These are phyloP conservation scores for Drosophila meridiana DNA, from an alignment of 2,888 invertebrate species.

Conservation along the genomic window DNA sequence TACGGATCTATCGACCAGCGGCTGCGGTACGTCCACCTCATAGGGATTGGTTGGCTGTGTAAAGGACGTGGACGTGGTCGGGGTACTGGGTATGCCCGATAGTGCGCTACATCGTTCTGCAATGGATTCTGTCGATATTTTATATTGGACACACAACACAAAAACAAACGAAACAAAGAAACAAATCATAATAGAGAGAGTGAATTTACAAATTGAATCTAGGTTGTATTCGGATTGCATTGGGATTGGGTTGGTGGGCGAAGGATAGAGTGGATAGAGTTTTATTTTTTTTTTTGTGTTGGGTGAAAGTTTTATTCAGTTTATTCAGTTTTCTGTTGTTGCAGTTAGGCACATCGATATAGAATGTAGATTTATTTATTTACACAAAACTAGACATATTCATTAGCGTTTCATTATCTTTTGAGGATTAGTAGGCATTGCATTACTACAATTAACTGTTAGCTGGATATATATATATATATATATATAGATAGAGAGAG, in stretches of 20 bases:
- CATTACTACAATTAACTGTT: constrained; percentile 49
- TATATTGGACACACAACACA: constrained; percentile 65
- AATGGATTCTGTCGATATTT: constrained; percentile 81
- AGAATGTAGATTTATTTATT: constrained; percentile 17
- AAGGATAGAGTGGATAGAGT: constrained; percentile 1
- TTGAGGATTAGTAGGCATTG: constrained; percentile 64
- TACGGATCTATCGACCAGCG: constrained; percentile 89
- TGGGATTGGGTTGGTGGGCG: neutral
- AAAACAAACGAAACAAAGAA: constrained; percentile 31
- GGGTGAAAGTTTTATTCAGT: constrained; percentile 21
- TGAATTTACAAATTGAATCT: constrained; percentile 25
- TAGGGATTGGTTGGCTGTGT: constrained; percentile 86
- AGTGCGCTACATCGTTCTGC: constrained; percentile 90
- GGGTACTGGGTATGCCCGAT: constrained; percentile 85
- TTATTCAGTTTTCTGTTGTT: constrained; percentile 42
- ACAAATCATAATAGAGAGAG: constrained; percentile 19
- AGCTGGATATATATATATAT: constrained; percentile 18
- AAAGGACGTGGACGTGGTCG: constrained; percentile 84
- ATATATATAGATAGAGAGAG: constrained; percentile 1
- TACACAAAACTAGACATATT: constrained; percentile 83
- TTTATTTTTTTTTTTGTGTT: constrained; percentile 13
- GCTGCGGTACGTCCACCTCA: constrained; percentile 90
- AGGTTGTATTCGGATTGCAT: constrained; percentile 4
- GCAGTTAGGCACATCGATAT: constrained; percentile 47
- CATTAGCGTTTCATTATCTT: constrained; percentile 48